Evolutionary conservation across 1,140 invertebrate genomes (phyloP).

Genomic region (Hycleus cichorii): DNA sequence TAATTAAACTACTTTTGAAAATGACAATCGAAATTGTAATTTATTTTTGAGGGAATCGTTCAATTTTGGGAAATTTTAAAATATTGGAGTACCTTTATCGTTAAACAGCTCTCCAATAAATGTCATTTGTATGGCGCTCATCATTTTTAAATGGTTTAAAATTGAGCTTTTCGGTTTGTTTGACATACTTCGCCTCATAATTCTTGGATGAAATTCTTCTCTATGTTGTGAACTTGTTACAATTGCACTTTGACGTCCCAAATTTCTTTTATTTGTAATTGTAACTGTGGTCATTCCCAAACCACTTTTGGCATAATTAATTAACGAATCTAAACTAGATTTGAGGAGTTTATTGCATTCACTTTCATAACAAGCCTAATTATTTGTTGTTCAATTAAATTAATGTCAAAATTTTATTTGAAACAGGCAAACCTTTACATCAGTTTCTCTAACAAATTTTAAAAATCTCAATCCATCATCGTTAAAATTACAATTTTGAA

Average conservation of each 20-base stretch:
- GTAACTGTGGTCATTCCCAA: slow-evolving; percentile 26
- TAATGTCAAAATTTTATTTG: background rate
- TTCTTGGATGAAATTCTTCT: no score
- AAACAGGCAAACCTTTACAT: slow-evolving; percentile 20
- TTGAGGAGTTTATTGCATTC: slow-evolving; percentile 24
- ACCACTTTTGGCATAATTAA: slow-evolving; percentile 21
- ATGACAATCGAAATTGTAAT: no score
- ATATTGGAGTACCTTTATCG: no score
- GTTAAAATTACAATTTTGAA: slow-evolving; percentile 1
- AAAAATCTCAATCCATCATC: slow-evolving; percentile 5
- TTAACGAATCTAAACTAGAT: slow-evolving; percentile 17
- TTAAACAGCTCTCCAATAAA: no score
- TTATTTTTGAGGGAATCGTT: no score
- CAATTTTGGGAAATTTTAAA: no score
- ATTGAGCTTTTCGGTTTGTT: no score
- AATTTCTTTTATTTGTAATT: background rate
- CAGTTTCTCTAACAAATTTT: slow-evolving; percentile 13
- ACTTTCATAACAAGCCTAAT: background rate
- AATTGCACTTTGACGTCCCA: background rate
- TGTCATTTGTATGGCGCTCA: no score
- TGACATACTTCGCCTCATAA: no score
- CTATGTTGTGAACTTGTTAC: no score
- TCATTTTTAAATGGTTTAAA: no score
- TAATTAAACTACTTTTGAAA: no score
- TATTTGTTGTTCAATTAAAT: background rate